phyloP scores from a whole-genome alignment of 92 coral and sea anemone species.

The Hydrozoanthus gracilis region DNA sequence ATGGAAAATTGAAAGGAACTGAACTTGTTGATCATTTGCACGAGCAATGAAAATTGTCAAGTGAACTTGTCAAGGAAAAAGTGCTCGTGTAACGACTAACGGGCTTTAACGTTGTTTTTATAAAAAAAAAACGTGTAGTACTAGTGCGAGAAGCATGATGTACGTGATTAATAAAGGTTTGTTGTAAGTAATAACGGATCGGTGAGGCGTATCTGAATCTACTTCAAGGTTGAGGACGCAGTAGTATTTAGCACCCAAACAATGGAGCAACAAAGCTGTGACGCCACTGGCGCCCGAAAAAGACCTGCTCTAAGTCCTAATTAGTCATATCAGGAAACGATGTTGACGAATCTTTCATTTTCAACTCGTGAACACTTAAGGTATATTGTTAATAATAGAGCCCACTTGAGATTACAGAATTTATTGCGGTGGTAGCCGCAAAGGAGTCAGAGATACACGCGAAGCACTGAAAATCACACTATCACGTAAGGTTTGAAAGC shows the following conservation, averaged over 20 bases:
- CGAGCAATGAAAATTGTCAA: no score
- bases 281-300: constrained; percentile 32
- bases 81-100: no score
- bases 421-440: background rate
- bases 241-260: background rate
- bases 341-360: background rate
- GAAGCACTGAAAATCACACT: constrained; percentile 14
- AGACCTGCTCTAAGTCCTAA: constrained; percentile 32
- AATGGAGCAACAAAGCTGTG: constrained; percentile 2
- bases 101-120: no score
- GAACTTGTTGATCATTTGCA: no score
- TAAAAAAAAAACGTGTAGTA: no score
- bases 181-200: background rate
- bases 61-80: no score
- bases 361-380: background rate
- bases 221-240: constrained; percentile 31
- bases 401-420: background rate
- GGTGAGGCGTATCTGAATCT: constrained; percentile 2
- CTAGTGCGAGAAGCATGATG: background rate
- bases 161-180: constrained; percentile 31
- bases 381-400: background rate
- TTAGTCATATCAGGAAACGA: constrained; percentile 33
- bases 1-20: no score
- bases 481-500: constrained; percentile 26
- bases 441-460: background rate